These are phyloP conservation scores for Rhizoglyphus robini DNA, from an alignment of 1,140 invertebrate species.

Conservation along the genomic window DNA sequence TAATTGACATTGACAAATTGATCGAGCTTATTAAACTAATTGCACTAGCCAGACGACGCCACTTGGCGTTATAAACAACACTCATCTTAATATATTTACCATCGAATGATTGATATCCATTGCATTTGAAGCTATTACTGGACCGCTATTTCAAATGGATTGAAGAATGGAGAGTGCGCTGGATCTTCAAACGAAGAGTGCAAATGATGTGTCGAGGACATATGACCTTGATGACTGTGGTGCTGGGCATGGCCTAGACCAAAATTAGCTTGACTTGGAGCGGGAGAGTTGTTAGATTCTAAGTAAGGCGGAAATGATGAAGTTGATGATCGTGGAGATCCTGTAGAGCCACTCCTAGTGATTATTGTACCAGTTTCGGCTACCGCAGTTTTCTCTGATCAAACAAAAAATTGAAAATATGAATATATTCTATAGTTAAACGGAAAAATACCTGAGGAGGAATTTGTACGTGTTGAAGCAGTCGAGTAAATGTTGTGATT, in stretches of 20 bases:
- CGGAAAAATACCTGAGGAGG: neutral
- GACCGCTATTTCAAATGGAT: neutral
- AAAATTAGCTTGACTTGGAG: neutral
- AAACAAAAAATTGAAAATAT: neutral
- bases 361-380: conserved; percentile 1
- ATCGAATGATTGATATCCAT: neutral
- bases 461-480: conserved; percentile 4
- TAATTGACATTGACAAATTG: too few relatives aligned
- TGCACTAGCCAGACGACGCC: too few relatives aligned
- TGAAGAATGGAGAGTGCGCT: neutral
- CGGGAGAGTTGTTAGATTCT: neutral
- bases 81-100: conserved; percentile 6
- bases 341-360: neutral
- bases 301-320: neutral
- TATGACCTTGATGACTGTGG: neutral
- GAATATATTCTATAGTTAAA: neutral
- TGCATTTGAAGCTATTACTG: neutral
- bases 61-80: too few relatives aligned
- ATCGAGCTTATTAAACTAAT: too few relatives aligned
- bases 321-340: neutral
- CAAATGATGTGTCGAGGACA: neutral
- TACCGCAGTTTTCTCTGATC: neutral
- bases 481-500: conserved; percentile 13
- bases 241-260: neutral
- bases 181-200: neutral